These are phyloP conservation scores for Diplosoma virens DNA, from an alignment of 23 tunicate genomes.

Conservation along the genomic window DNA sequence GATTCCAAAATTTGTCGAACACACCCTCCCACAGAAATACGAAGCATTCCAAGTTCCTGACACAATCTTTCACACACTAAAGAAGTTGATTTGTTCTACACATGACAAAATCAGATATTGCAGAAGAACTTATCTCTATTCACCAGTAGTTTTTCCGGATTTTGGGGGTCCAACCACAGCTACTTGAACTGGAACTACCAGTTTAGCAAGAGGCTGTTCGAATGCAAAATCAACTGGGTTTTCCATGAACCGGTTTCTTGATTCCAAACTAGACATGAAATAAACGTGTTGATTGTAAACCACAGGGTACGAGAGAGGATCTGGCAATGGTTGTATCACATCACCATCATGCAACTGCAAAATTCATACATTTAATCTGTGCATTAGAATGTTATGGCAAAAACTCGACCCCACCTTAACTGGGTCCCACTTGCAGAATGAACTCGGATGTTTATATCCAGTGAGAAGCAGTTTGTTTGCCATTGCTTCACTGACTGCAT, in stretches of 20 bases:
- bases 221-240: slow-evolving; percentile 53
- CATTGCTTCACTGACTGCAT: slow-evolving; percentile 59
- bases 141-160: slow-evolving; percentile 92
- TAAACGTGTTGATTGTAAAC: slow-evolving; percentile 82
- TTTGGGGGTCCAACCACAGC: slow-evolving; percentile 94
- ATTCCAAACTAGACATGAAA: slow-evolving; percentile 53
- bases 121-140: no score
- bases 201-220: slow-evolving; percentile 63
- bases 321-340: slow-evolving; percentile 51
- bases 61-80: slow-evolving; percentile 70
- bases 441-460: slow-evolving; percentile 84
- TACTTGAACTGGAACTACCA: slow-evolving; percentile 67
- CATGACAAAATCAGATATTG: no score
- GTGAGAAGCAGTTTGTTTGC: slow-evolving; percentile 61
- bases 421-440: slow-evolving; percentile 93
- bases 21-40: slow-evolving; percentile 55
- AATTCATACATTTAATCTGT: not conserved
- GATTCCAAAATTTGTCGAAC: slow-evolving; percentile 39
- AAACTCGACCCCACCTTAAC: slow-evolving; percentile 45
- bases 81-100: no score
- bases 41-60: slow-evolving; percentile 45
- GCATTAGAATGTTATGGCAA: not conserved
- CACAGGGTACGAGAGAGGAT: slow-evolving; percentile 46
- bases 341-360: slow-evolving; percentile 24
- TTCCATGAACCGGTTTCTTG: slow-evolving; percentile 61